Evolutionary conservation across 2,888 invertebrate species (phyloP).

Genomic region (Abrostola triplasia): DNA sequence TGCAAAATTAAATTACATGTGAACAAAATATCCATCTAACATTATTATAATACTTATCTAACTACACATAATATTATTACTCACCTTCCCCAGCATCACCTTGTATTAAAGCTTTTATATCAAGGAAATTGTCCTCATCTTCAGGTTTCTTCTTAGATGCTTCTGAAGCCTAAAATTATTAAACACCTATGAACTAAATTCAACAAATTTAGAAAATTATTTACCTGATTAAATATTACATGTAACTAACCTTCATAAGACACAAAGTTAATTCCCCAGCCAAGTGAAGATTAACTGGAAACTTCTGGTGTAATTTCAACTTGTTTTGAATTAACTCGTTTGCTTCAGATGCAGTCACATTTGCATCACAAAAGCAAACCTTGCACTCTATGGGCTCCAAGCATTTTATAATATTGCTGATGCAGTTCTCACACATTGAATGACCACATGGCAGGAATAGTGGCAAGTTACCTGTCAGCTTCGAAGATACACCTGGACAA

Average conservation of each 20-base stretch:
- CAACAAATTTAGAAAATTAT: neutral
- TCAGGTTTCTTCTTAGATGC: slow-evolving; percentile 21
- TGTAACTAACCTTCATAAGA: slow-evolving; percentile 65
- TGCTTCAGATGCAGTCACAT: slow-evolving; percentile 61
- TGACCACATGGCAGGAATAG: slow-evolving; percentile 91
- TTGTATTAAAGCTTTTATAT: slow-evolving; percentile 70
- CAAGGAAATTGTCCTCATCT: slow-evolving; percentile 66
- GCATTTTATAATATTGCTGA: slow-evolving; percentile 75
- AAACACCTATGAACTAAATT: neutral
- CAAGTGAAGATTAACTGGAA: slow-evolving; percentile 77
- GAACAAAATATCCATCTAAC: too few relatives aligned
- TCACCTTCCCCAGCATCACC: slow-evolving; percentile 69
- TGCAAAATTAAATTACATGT: slow-evolving; percentile 51
- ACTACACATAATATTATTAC: neutral
- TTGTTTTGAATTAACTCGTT: slow-evolving; percentile 62
- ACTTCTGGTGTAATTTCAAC: slow-evolving; percentile 66
- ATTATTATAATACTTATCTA: too few relatives aligned
- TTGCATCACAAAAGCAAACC: slow-evolving; percentile 78
- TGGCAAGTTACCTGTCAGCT: slow-evolving; percentile 80
- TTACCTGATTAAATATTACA: neutral
- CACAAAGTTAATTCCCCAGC: slow-evolving; percentile 76
- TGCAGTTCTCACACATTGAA: slow-evolving; percentile 90
- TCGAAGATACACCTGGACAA: slow-evolving; percentile 60
- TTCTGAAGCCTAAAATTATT: slow-evolving; percentile 23
- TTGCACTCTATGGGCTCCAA: slow-evolving; percentile 83